Evolutionary conservation across 2,888 invertebrate genomes (phyloP).

Genomic region (Pediacus dermestoides): DNA sequence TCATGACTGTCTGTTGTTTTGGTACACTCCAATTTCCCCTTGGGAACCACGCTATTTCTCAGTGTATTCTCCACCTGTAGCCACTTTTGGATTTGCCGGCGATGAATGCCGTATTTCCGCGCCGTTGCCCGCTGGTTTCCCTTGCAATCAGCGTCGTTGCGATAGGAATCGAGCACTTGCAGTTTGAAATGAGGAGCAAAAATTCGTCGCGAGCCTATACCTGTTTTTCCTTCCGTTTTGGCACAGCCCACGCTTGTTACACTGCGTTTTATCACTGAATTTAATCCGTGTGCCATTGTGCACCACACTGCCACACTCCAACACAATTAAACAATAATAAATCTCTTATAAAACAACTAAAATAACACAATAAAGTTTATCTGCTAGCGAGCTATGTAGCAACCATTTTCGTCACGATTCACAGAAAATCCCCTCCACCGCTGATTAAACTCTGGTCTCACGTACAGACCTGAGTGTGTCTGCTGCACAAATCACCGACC

Average conservation of each 20-base stretch:
- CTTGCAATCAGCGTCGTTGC: conserved; percentile 81
- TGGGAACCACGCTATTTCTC: conserved; percentile 61
- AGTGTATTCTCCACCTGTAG: conserved; percentile 79
- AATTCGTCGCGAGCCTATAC: conserved; percentile 79
- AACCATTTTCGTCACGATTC: conserved; percentile 53
- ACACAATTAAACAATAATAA: conserved; percentile 31
- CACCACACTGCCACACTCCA: too few relatives aligned
- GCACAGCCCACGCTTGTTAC: conserved; percentile 29
- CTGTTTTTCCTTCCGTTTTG: conserved; percentile 27
- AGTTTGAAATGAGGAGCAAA: conserved; percentile 87
- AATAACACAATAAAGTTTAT: conserved; percentile 43
- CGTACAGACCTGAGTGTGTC: conserved; percentile 33
- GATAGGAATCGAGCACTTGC: conserved; percentile 83
- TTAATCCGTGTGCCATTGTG: conserved; percentile 59
- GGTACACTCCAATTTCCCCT: conserved; percentile 20
- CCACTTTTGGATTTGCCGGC: conserved; percentile 90
- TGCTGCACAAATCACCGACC: neutral
- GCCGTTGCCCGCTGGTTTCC: conserved; percentile 88
- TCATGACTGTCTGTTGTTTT: conserved; percentile 20
- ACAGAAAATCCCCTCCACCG: conserved; percentile 51
- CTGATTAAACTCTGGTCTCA: conserved; percentile 62
- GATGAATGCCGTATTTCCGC: conserved; percentile 84
- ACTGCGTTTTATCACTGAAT: conserved; percentile 53
- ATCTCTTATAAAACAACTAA: conserved; percentile 40
- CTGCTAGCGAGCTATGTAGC: conserved; percentile 58